phyloP scores from a whole-genome alignment of 2,888 invertebrate species.

The Epistrophe eligans region DNA sequence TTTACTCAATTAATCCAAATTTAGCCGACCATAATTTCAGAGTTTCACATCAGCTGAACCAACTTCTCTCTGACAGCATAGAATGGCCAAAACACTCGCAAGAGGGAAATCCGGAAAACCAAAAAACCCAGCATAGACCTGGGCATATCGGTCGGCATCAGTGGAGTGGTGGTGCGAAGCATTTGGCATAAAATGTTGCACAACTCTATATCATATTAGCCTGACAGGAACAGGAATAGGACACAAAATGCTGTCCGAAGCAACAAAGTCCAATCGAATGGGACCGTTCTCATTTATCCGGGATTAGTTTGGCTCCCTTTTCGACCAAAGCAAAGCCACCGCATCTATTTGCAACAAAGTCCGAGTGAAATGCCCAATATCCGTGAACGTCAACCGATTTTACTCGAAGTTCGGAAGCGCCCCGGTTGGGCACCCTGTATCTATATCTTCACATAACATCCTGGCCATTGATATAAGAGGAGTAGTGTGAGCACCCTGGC shows the following conservation, averaged over 20 bases:
- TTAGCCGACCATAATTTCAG: constrained; percentile 77
- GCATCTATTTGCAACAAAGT: constrained; percentile 48
- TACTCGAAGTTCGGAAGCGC: constrained; percentile 13
- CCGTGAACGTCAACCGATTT: constrained; percentile 69
- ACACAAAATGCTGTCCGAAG: constrained; percentile 55
- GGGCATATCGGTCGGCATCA: not conserved
- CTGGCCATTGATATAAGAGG: constrained; percentile 9
- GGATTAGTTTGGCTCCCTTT: constrained; percentile 76
- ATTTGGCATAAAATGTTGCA: constrained; percentile 69
- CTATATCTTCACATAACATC: constrained; percentile 6
- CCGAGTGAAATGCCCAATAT: constrained; percentile 64
- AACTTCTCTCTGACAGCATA: constrained; percentile 12
- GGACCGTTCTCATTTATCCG: constrained; percentile 77
- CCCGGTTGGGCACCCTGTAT: constrained; percentile 6
- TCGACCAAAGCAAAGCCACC: constrained; percentile 21
- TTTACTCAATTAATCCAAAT: constrained; percentile 78
- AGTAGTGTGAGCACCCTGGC: not conserved
- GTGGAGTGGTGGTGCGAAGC: constrained; percentile 2
- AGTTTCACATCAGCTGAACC: constrained; percentile 46
- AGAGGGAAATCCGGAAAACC: constrained; percentile 32
- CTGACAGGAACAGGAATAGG: constrained; percentile 75
- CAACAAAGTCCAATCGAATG: constrained; percentile 68
- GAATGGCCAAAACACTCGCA: not conserved
- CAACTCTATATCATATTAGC: constrained; percentile 77
- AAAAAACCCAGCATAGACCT: constrained; percentile 1